Conservation (phyloP, 2,888 invertebrate genomes). For the Aphodius sticticus region DNA sequence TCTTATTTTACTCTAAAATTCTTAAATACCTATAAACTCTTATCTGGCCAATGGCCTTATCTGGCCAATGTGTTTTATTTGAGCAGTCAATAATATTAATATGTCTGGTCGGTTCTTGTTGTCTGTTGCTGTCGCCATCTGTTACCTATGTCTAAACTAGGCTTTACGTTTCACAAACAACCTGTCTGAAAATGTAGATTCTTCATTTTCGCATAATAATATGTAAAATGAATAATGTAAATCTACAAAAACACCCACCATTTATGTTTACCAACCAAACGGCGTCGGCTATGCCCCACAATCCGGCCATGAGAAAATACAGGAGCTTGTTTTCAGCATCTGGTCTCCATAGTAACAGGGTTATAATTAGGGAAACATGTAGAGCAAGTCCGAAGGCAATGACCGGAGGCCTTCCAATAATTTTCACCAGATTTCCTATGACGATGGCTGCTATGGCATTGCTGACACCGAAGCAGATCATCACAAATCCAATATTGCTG, state of each 20-base stretch:
- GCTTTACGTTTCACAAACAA: too few species aligned
- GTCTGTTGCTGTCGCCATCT: too few species aligned
- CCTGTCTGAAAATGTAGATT: too few species aligned
- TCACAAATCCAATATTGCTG: slow-evolving; percentile 89
- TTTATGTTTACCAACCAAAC: slow-evolving; percentile 93
- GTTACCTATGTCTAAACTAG: too few species aligned
- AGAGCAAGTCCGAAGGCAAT: slow-evolving; percentile 77
- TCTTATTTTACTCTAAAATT: too few species aligned
- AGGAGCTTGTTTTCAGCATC: slow-evolving; percentile 70
- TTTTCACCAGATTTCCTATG: slow-evolving; percentile 80
- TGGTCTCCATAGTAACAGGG: slow-evolving; percentile 77
- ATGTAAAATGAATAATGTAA: not conserved
- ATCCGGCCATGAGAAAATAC: slow-evolving; percentile 80
- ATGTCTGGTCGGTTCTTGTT: too few species aligned
- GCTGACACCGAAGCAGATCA: slow-evolving; percentile 91
- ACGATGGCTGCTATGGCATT: slow-evolving; percentile 87
- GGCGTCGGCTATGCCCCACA: slow-evolving; percentile 91
- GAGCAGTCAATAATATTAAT: too few species aligned
- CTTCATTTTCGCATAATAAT: too few species aligned
- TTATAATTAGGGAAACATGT: slow-evolving; percentile 74
- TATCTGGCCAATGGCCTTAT: too few species aligned
- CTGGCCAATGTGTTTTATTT: too few species aligned
- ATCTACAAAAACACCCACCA: slow-evolving; percentile 66
- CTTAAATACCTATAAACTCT: too few species aligned
- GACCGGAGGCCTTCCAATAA: slow-evolving; percentile 81